Evolutionary conservation across 2,888 invertebrate species (phyloP).

Genomic region (Onchidella celtica): DNA sequence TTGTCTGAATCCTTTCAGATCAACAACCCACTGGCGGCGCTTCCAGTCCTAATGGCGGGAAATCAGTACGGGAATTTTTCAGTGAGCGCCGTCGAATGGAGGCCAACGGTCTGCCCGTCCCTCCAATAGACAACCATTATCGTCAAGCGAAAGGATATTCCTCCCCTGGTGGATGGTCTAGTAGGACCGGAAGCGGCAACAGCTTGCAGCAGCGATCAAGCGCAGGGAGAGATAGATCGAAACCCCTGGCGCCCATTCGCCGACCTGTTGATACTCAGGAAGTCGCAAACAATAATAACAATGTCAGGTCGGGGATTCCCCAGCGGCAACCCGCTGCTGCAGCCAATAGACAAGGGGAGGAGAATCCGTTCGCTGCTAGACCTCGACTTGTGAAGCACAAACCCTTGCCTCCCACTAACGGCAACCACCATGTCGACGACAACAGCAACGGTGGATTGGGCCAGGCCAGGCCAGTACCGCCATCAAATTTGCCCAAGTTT

Average conservation of each 20-base stretch:
- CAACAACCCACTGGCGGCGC: neutral
- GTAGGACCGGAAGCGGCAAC: conserved; percentile 29
- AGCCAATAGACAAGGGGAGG: neutral
- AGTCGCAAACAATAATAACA: neutral
- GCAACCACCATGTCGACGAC: neutral
- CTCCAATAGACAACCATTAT: conserved; percentile 66
- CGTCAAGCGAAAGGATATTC: conserved; percentile 47
- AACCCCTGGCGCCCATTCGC: conserved; percentile 70
- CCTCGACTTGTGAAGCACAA: conserved; percentile 43
- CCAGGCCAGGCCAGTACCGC: neutral
- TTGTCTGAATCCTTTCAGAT: too few relatives aligned
- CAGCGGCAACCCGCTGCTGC: neutral
- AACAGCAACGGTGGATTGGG: conserved; percentile 1
- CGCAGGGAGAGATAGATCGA: conserved; percentile 66
- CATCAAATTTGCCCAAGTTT: neutral
- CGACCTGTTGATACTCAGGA: conserved; percentile 23
- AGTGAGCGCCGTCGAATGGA: conserved; percentile 60
- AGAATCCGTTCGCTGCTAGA: conserved; percentile 8
- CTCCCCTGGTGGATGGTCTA: conserved; percentile 22
- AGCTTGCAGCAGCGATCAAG: conserved; percentile 49
- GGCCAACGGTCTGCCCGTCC: conserved; percentile 49
- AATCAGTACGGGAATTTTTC: conserved; percentile 63
- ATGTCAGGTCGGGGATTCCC: conserved; percentile 32
- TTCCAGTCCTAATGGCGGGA: neutral
- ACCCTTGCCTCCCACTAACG: conserved; percentile 33